Base-by-base conservation (phyloP, 1,140 invertebrate genomes). In the Trachelipus rathkii region DNA sequence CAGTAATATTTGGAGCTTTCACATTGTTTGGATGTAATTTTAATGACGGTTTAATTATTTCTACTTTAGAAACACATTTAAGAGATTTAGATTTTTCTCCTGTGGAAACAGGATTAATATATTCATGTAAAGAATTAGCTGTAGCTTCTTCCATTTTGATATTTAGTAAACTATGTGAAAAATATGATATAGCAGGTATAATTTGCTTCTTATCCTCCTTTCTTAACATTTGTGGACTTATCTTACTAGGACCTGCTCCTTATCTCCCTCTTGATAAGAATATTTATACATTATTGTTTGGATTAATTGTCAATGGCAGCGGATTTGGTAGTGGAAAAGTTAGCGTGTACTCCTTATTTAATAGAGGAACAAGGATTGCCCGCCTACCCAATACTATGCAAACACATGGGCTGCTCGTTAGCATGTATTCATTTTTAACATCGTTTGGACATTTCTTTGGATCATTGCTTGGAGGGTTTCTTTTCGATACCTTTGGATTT, bases 81-180 rank as follows among this genome's bases (percentile, higher is more conserved):
- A 83, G 92, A 79, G 89, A 90, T 85, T 89, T 95, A 82, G 83
- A 89, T 13, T 85, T 95, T 71, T 90, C 82, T 19, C 92, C 93
- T 0, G 88, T 93, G 10, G 83, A 93, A 9, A 85, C 94, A 44
- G 94, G 94, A 0, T 83, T 94, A 15, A 91, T 95, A 89, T 96
- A 96, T 84, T 89, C 95, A 15, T 91, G 95, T 66, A 94, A 93
- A n/a, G n/a, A n/a, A n/a, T n/a, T n/a, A n/a, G n/a, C n/a, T n/a
- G n/a, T n/a, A n/a, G n/a, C n/a, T n/a, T n/a, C n/a, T n/a, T n/a
- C n/a, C n/a, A 2, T 93, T 91, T 85, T 86, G 9, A 95, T n/a
- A n/a, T n/a, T 91, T 90, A 93, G 94, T 33, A 91, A 89, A 88
- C 80, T 94, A 0, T 93, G 92, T 82, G 93, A 94, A 83, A 89